phyloP scores from a whole-genome alignment of 2,888 invertebrate species.

The Pristionchus entomophagus region DNA sequence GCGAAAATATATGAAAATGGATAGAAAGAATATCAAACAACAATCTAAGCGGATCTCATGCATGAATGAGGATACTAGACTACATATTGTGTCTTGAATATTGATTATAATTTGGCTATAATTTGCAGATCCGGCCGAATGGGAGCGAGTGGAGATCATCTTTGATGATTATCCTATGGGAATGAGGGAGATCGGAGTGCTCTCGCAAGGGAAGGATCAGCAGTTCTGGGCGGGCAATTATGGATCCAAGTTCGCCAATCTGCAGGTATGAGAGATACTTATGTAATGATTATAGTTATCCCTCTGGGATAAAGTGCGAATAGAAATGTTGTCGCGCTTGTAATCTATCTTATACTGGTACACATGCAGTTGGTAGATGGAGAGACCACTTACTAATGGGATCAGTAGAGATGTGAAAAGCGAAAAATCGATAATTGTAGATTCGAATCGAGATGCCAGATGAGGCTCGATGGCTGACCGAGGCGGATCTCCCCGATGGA shows the following conservation, averaged over 20 bases:
- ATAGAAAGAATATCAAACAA: too few species aligned
- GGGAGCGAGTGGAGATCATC: conserved; percentile 10
- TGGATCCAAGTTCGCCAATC: conserved; percentile 51
- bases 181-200: conserved; percentile 19
- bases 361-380: too few species aligned
- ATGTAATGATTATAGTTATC: too few species aligned
- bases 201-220: conserved; percentile 49
- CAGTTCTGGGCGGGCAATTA: conserved; percentile 56
- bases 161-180: conserved; percentile 39
- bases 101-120: too few species aligned
- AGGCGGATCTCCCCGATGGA: background rate
- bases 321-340: background rate
- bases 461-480: conserved; percentile 26
- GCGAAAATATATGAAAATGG: too few species aligned
- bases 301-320: too few species aligned
- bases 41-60: too few species aligned
- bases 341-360: background rate
- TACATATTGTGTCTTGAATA: too few species aligned
- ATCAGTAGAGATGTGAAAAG: background rate
- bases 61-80: too few species aligned
- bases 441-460: conserved; percentile 45
- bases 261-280: background rate
- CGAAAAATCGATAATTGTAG: background rate
- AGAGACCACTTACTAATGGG: background rate
- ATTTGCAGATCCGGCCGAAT: conserved; percentile 10